Evolutionary conservation across 2,888 invertebrate genomes (phyloP).

Genomic region (Thecocarcelia acutangulata): DNA sequence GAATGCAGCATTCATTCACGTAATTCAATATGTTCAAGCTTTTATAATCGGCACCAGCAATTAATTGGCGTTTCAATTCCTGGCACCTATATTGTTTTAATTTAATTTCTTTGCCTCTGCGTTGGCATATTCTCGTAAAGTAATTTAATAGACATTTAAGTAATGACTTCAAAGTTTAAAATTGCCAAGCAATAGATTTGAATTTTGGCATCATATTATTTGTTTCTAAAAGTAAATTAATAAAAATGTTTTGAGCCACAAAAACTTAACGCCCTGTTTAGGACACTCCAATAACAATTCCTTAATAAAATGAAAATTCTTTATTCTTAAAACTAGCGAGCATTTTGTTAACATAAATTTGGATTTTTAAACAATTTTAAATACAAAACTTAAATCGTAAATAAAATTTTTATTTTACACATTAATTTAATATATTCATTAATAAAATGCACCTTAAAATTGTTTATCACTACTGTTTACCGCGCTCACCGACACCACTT

Average conservation of each 20-base stretch:
- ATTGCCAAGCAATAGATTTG: too few relatives aligned
- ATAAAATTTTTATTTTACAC: neutral
- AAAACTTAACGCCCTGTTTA: too few relatives aligned
- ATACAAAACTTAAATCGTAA: too few relatives aligned
- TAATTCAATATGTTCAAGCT: neutral
- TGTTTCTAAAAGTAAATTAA: too few relatives aligned
- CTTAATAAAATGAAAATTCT: too few relatives aligned
- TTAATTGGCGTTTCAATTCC: neutral
- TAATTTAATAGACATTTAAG: neutral
- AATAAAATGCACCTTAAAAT: neutral
- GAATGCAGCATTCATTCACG: neutral
- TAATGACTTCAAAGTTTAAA: neutral
- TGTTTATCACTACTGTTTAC: slow-evolving; percentile 30
- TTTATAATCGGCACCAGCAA: neutral
- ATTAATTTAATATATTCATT: neutral
- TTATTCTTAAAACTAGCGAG: too few relatives aligned
- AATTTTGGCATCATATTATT: too few relatives aligned
- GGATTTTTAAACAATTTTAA: too few relatives aligned
- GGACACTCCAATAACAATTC: too few relatives aligned
- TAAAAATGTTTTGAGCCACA: too few relatives aligned
- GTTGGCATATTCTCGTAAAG: neutral
- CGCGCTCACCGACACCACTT: slow-evolving; percentile 26
- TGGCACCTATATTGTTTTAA: neutral
- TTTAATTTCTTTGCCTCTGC: neutral
- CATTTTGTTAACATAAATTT: too few relatives aligned